These are phyloP conservation scores for Oxyruncus cristatus DNA, from an alignment of 2,113 vertebrate species.

Conservation along the genomic window DNA sequence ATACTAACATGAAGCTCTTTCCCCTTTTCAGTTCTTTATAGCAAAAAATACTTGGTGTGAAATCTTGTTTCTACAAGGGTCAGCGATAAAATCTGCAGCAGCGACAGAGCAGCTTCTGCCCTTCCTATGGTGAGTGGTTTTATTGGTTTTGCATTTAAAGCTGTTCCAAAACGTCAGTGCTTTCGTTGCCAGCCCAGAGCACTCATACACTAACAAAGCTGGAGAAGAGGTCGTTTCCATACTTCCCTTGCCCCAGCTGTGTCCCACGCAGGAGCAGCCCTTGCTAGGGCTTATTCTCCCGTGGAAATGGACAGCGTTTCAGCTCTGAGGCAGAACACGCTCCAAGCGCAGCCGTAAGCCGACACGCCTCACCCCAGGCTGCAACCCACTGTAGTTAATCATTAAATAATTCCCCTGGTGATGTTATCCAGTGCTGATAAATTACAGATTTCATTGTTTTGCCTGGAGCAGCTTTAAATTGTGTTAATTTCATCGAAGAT, in stretches of 20 bases:
- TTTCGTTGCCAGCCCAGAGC: neutral
- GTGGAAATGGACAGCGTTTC: neutral
- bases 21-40: conserved; percentile 25
- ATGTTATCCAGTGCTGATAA: conserved; percentile 66
- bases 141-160: conserved; percentile 24
- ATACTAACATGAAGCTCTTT: conserved; percentile 28
- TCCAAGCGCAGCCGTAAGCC: neutral
- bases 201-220: neutral
- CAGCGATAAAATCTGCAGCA: conserved; percentile 21
- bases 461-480: conserved; percentile 66
- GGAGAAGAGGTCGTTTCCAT: neutral
- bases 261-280: neutral
- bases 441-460: conserved; percentile 70
- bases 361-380: neutral
- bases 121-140: neutral
- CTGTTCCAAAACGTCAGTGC: neutral
- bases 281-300: neutral
- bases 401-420: conserved; percentile 68
- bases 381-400: conserved; percentile 51
- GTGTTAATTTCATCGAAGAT: conserved; percentile 70
- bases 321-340: neutral
- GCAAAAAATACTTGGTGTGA: conserved; percentile 47
- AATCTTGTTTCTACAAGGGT: conserved; percentile 4
- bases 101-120: neutral
- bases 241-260: accelerated